Evolutionary conservation across 2,113 vertebrate genomes (phyloP).

Genomic region (Pithys albifrons): DNA sequence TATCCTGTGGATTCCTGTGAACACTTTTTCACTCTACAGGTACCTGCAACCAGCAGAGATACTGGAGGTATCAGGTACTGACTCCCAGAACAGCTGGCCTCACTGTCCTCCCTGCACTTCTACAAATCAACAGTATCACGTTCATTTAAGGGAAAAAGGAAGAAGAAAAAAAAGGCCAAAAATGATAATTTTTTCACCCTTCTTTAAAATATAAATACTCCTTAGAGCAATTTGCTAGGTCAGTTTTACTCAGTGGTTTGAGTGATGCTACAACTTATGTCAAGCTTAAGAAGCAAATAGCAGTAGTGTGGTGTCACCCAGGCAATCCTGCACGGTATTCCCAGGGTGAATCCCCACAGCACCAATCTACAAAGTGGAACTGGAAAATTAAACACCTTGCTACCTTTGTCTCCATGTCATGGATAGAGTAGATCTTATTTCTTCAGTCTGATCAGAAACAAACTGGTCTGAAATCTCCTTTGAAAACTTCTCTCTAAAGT

Average conservation of each 20-base stretch:
- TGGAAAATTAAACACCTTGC: background rate
- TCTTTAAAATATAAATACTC: background rate
- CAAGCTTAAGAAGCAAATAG: background rate
- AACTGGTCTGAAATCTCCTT: background rate
- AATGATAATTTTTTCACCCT: accelerated
- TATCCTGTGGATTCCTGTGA: background rate
- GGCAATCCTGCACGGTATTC: background rate
- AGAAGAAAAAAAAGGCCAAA: background rate
- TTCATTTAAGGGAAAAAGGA: background rate
- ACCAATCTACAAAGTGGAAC: background rate
- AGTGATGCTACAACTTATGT: background rate
- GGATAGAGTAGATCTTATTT: background rate
- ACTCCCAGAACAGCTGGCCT: background rate
- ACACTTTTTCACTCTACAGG: background rate
- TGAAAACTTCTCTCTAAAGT: background rate
- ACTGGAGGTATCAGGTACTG: background rate
- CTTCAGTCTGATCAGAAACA: background rate
- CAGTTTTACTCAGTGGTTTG: background rate
- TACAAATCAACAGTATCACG: background rate
- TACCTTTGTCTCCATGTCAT: background rate
- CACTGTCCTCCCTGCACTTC: background rate
- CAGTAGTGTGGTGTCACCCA: background rate
- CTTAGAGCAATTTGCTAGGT: background rate
- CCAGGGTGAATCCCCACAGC: accelerated
- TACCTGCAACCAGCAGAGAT: background rate